These are phyloP conservation scores for Cryptops parisi DNA, from an alignment of 2,888 invertebrate species.

Conservation along the genomic window DNA sequence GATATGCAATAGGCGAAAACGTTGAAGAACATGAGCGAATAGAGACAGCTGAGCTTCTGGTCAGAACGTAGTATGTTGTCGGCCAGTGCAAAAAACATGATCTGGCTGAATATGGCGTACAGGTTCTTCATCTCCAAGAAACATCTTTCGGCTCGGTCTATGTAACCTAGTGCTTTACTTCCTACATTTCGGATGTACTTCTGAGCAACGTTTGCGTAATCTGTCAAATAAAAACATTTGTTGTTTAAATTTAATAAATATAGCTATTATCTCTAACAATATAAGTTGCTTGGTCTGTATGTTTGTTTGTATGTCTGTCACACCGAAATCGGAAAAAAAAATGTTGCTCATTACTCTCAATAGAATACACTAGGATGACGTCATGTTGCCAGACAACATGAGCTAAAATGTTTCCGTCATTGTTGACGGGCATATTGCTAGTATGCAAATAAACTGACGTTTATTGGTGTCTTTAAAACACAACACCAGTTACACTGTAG, in stretches of 20 bases:
- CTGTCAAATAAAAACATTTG: background rate
- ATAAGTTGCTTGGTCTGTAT: background rate
- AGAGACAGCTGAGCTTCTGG: conserved; percentile 48
- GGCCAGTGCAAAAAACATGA: conserved; percentile 56
- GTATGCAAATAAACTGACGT: no score
- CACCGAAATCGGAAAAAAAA: no score
- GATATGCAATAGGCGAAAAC: conserved; percentile 60
- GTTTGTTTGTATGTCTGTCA: no score
- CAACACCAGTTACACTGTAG: no score
- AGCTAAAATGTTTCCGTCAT: no score
- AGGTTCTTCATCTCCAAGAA: conserved; percentile 55
- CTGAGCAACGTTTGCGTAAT: background rate
- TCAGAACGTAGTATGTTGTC: conserved; percentile 47
- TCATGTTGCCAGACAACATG: no score
- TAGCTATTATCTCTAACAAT: background rate
- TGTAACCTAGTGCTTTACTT: conserved; percentile 30
- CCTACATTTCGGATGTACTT: no score
- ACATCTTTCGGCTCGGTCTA: conserved; percentile 47
- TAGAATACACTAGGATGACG: no score
- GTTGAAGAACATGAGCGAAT: conserved; percentile 68
- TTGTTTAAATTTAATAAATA: background rate
- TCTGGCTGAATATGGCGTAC: conserved; percentile 51
- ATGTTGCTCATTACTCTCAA: no score
- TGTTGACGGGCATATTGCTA: no score
- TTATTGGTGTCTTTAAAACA: no score